Conservation (phyloP, 2,888 invertebrate genomes). For the Plutella xylostella region DNA sequence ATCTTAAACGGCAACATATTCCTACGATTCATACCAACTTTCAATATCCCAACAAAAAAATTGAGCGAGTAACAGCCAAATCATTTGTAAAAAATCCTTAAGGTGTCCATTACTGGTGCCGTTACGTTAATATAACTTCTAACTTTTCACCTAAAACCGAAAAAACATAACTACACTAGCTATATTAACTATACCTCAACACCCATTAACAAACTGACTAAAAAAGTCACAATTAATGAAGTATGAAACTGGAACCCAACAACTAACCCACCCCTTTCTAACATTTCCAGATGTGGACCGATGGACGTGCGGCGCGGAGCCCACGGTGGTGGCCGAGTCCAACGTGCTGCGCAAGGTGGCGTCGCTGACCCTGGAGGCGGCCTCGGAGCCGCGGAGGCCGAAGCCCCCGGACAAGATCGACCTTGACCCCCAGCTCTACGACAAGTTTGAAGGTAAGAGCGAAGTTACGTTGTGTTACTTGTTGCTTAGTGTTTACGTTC, state of each 20-base stretch:
- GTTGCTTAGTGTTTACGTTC: too few species aligned
- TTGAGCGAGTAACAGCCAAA: too few species aligned
- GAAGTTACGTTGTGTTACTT: constrained; percentile 31
- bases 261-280: too few species aligned
- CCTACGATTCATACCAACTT: too few species aligned
- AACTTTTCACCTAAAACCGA: background rate
- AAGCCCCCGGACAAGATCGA: constrained; percentile 87
- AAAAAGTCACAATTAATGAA: background rate
- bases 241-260: background rate
- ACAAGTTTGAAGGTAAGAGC: constrained; percentile 92
- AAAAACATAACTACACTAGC: too few species aligned
- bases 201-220: background rate
- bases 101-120: background rate
- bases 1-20: too few species aligned
- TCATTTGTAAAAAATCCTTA: too few species aligned
- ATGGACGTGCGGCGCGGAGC: constrained; percentile 63
- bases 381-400: constrained; percentile 74
- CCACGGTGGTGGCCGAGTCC: constrained; percentile 64
- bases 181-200: too few species aligned
- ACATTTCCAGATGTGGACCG: constrained; percentile 30
- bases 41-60: too few species aligned
- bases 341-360: constrained; percentile 88
- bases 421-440: constrained; percentile 86
- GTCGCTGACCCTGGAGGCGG: constrained; percentile 81
- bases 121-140: background rate